Base-by-base conservation (phyloP, 2,797 vertebrate genomes). In the Gallirallus australis region DNA sequence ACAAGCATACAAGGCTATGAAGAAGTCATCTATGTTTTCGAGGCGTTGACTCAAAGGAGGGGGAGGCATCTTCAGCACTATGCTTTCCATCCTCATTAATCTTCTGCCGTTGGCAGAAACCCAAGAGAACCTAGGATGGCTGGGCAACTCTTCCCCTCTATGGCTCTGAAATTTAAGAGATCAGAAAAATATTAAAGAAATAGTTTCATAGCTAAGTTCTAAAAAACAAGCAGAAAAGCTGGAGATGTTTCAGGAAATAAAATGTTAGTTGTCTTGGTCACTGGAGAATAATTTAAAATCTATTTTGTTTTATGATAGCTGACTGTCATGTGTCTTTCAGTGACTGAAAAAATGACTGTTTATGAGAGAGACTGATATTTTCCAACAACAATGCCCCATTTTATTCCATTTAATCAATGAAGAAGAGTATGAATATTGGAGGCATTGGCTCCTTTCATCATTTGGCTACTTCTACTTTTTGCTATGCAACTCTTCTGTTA, bases 221-320 rank as follows among this genome's bases (percentile, higher is more conserved):
- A 63, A 84, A 79, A 68, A 63, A 21, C 25, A 77, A 76, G 40
- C 25, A 86, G 47, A 84, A 92, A 86, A 60, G 25, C 79, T 33
- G 53, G 76, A 86, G 57, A 69, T 37, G 25, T 33, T 63, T 82
- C 35, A 73, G 63, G 28, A 89, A 90, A 93, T 65, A 76, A 93
- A 87, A 92, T 77, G 35, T 9, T 57, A n/a, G 56, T 82, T 93
- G 52, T 56, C 64, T 86, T 90, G 27, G 52, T 92, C 89, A 77
- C 52, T 70, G 63, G 59, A 84, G 83, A 82, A 70, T 90, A 79
- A 94, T 94, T 93, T 89, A 57, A 95, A 86, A 93, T 73, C 39
- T 88, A 11, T 75, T 94, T 82, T 86, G 28, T 60, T 89, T 90
- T 71, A 72, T 71, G 71, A 45, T 57, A 33, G 4, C 18, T 79